Evolutionary conservation across 2,113 vertebrate species (phyloP).

Genomic region (Caracal caracal): DNA sequence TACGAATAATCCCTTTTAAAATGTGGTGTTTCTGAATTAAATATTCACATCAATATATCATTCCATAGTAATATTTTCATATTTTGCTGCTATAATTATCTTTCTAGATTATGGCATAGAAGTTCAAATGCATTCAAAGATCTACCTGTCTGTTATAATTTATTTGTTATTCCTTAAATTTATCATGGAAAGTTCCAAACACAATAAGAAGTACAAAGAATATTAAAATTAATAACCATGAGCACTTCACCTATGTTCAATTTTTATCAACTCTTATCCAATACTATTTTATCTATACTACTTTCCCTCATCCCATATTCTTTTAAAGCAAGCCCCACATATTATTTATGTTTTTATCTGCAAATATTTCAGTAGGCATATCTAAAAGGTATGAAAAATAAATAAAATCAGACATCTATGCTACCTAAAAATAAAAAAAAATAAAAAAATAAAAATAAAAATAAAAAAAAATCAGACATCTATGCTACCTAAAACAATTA

Average conservation of each 20-base stretch:
- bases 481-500: background rate
- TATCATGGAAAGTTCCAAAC: constrained; percentile 18
- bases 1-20: constrained; percentile 58
- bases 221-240: background rate
- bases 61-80: background rate
- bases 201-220: background rate
- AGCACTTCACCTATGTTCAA: background rate
- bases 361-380: background rate
- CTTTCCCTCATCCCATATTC: background rate
- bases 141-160: background rate
- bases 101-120: background rate
- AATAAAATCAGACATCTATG: background rate
- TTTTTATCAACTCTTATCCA: background rate
- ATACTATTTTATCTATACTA: background rate
- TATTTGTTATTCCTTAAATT: constrained; percentile 27
- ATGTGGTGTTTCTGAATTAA: background rate
- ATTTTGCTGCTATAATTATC: background rate
- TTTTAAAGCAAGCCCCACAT: background rate
- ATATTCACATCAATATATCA: background rate
- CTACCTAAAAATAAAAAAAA: background rate
- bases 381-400: background rate
- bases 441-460: background rate
- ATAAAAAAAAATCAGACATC: background rate
- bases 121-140: background rate
- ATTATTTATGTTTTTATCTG: background rate